Conservation (phyloP, 2,888 invertebrate species). For the Gymnosoma rotundatum region DNA sequence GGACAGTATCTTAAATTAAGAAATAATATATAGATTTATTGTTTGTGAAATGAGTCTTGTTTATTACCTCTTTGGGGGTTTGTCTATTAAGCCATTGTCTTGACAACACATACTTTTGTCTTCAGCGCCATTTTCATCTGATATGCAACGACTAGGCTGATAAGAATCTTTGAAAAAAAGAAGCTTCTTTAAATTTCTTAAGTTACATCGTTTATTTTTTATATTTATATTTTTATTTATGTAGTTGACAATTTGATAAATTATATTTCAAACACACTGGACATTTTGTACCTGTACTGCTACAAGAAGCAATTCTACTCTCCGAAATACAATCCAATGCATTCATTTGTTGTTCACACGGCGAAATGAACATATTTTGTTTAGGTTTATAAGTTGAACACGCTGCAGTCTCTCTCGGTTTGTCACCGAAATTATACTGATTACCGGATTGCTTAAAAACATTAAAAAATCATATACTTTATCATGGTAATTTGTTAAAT, state of each 20-base stretch:
- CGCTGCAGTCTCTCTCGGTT: too few relatives aligned
- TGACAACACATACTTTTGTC: background rate
- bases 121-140: constrained; percentile 18
- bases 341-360: constrained; percentile 42
- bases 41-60: background rate
- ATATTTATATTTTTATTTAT: background rate
- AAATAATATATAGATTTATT: background rate
- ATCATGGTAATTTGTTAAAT: background rate
- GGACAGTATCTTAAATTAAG: constrained; percentile 73
- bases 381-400: too few relatives aligned
- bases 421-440: background rate
- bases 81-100: background rate
- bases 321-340: constrained; percentile 12
- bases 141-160: constrained; percentile 27
- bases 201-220: background rate
- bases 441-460: constrained; percentile 63
- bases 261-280: background rate
- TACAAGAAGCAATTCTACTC: constrained; percentile 52
- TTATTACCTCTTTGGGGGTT: constrained; percentile 39
- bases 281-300: constrained; percentile 69
- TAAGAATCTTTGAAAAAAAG: constrained; percentile 33
- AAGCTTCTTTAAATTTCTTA: background rate
- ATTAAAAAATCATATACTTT: background rate
- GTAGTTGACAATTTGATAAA: background rate
- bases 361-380: too few relatives aligned